phyloP scores from a whole-genome alignment of 92 coral and sea anemone genomes.

The Epizoanthus ramosus region DNA sequence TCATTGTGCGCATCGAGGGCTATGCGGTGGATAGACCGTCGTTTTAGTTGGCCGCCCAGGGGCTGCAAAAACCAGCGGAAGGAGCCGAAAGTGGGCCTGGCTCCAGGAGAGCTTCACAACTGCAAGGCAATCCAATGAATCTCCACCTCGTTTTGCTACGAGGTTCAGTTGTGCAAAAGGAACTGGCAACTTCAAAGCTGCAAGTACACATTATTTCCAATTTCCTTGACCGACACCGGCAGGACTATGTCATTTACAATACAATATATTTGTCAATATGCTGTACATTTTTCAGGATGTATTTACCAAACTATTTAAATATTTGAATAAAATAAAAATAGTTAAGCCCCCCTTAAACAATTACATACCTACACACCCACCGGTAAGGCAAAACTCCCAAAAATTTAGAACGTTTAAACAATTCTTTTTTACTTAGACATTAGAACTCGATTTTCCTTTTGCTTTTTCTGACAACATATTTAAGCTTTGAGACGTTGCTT shows the following conservation, averaged over 20 bases:
- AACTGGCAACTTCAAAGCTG: slow-evolving; percentile 2
- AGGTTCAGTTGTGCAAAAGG: slow-evolving; percentile 5
- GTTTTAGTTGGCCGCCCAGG: slow-evolving; percentile 26
- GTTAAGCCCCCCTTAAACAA: neutral
- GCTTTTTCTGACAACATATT: slow-evolving; percentile 1
- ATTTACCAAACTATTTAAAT: slow-evolving; percentile 1
- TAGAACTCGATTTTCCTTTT: slow-evolving; percentile 3
- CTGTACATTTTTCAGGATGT: slow-evolving; percentile 3
- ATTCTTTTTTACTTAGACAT: slow-evolving; percentile 1
- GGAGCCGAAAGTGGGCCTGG: neutral
- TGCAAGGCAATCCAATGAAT: slow-evolving; percentile 4
- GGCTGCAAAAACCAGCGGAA: slow-evolving; percentile 21
- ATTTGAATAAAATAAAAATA: neutral
- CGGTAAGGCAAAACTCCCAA: slow-evolving; percentile 5
- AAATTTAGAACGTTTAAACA: neutral
- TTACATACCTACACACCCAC: slow-evolving; percentile 5
- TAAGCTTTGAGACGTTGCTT: slow-evolving; percentile 4
- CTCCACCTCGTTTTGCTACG: slow-evolving; percentile 6
- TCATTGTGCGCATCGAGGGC: slow-evolving; percentile 13
- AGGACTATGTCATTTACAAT: slow-evolving; percentile 3
- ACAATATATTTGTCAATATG: neutral
- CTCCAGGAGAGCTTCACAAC: slow-evolving; percentile 7
- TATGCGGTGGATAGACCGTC: slow-evolving; percentile 16
- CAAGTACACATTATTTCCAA: slow-evolving; percentile 3
- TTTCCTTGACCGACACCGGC: slow-evolving; percentile 1